Conservation (phyloP, 2,888 invertebrate species). For the Xylophagus ater region DNA sequence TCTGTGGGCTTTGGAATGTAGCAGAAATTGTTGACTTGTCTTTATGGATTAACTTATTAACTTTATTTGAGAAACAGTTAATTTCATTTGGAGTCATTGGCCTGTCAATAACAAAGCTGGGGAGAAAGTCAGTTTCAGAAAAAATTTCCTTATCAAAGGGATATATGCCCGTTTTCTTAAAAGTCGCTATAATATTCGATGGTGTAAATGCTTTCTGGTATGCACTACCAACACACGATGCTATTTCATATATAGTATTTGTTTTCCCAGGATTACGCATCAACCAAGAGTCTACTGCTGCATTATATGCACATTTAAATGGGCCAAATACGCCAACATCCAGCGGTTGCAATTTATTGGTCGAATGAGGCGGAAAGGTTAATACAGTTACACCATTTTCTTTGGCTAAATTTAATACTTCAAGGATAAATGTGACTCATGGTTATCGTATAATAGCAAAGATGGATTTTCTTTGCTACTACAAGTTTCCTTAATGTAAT, state of each 20-base stretch:
- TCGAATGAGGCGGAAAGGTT: slow-evolving; percentile 12
- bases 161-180: slow-evolving; percentile 4
- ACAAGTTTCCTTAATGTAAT: slow-evolving; percentile 16
- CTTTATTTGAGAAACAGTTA: no score
- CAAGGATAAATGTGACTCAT: slow-evolving; percentile 26
- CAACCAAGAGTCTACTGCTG: slow-evolving; percentile 5
- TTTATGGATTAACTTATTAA: no score
- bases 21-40: no score
- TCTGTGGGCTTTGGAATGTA: no score
- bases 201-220: slow-evolving; percentile 2
- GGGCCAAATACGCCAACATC: slow-evolving; percentile 16
- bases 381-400: slow-evolving; percentile 28
- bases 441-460: slow-evolving; percentile 24
- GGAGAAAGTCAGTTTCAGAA: slow-evolving; percentile 1
- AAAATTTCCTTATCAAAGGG: not conserved
- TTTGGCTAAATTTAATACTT: slow-evolving; percentile 25
- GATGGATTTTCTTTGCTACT: slow-evolving; percentile 20
- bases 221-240: not conserved
- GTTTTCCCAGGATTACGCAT: slow-evolving; percentile 2
- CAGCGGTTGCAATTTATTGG: slow-evolving; percentile 12
- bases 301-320: slow-evolving; percentile 15
- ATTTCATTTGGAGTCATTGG: no score
- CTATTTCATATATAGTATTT: slow-evolving; percentile 2
- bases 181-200: slow-evolving; percentile 1
- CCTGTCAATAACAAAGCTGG: no score